A percentile compares a stretch with the other conserved stretches of the same genome.
phyloP scores from a whole-genome alignment of 2,888 invertebrate species.

The Thereva nobilitata region DNA sequence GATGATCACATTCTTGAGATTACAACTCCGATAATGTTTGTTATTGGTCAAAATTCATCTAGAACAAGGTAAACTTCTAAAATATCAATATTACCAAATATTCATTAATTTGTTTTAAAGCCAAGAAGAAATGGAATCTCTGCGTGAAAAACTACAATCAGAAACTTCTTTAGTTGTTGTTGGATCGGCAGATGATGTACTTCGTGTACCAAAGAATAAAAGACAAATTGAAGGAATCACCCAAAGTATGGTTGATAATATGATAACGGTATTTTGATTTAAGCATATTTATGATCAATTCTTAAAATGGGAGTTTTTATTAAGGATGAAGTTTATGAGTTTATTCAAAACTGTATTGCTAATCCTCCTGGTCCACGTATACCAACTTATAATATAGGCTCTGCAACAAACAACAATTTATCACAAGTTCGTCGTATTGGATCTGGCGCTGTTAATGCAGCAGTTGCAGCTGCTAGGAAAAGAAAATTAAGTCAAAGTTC shows the following conservation, averaged over 20 bases:
- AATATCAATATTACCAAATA: background rate
- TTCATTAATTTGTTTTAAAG: constrained; percentile 53
- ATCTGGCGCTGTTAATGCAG: constrained; percentile 32
- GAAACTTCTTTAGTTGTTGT: constrained; percentile 77
- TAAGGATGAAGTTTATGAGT: constrained; percentile 69
- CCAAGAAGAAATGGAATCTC: constrained; percentile 75
- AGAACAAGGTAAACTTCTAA: constrained; percentile 59
- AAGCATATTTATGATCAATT: too few species aligned
- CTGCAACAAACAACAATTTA: constrained; percentile 21
- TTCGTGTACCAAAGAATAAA: constrained; percentile 71
- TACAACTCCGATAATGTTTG: constrained; percentile 74
- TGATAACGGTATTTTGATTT: constrained; percentile 63
- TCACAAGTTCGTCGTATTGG: constrained; percentile 8
- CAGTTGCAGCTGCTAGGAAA: constrained; percentile 47
- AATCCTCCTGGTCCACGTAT: constrained; percentile 61
- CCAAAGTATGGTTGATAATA: constrained; percentile 77
- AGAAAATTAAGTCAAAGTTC: constrained; percentile 39
- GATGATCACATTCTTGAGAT: constrained; percentile 76
- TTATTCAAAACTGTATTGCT: constrained; percentile 64
- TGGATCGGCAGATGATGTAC: constrained; percentile 76
- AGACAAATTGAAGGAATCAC: constrained; percentile 75
- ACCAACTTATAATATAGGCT: constrained; percentile 49
- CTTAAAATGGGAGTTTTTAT: constrained; percentile 39
- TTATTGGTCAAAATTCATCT: constrained; percentile 75
- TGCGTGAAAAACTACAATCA: constrained; percentile 75